Conservation (phyloP, 1,140 invertebrate species). For the Magallana gigas region DNA sequence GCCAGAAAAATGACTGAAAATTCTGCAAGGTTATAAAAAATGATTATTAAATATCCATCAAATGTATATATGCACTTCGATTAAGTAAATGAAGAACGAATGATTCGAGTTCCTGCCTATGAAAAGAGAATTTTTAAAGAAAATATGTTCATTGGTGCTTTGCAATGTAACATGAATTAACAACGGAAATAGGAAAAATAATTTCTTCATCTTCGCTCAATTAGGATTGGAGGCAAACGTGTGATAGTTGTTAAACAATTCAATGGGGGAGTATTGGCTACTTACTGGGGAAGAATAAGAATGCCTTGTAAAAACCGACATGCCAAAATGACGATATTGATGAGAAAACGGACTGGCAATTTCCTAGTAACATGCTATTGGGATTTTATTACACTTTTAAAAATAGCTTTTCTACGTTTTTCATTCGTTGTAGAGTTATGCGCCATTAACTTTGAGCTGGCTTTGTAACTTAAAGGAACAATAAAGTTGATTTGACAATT, state of each 20-base stretch:
- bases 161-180: too few relatives aligned
- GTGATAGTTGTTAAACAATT: too few relatives aligned
- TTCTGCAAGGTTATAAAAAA: not conserved
- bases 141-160: too few relatives aligned
- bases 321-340: not conserved
- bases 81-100: too few relatives aligned
- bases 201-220: too few relatives aligned
- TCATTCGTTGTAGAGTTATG: not conserved
- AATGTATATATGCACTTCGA: too few relatives aligned
- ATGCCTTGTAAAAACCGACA: not conserved
- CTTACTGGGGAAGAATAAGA: not conserved
- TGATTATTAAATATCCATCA: not conserved
- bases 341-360: conserved; percentile 5
- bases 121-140: too few relatives aligned
- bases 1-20: not conserved
- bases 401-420: not conserved
- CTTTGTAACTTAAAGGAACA: not conserved
- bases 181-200: too few relatives aligned
- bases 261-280: too few relatives aligned
- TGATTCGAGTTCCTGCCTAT: too few relatives aligned
- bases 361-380: not conserved
- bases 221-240: too few relatives aligned
- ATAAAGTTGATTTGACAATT: not conserved
- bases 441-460: not conserved
- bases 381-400: not conserved